A percentile compares a stretch with the other conserved stretches of the same genome.
Conservation (phyloP, 1,140 invertebrate genomes). For the Campodea augens region DNA sequence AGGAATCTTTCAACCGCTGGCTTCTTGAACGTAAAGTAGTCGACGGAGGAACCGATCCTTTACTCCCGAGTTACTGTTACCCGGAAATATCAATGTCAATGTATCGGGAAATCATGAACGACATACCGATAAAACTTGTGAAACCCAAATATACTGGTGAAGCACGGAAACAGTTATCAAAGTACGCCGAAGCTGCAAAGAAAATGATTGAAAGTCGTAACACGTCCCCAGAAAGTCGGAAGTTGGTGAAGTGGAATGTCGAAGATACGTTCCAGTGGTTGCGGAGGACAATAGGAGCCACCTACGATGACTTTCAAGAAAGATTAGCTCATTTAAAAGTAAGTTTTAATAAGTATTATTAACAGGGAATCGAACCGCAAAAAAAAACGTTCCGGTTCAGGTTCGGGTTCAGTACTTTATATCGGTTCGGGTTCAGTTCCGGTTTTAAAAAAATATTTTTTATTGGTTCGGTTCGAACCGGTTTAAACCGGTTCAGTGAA, state of each 20-base stretch:
- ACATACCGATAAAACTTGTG: constrained; percentile 88
- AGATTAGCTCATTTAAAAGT: constrained; percentile 46
- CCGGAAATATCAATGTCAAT: constrained; percentile 84
- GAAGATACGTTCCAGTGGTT: constrained; percentile 95
- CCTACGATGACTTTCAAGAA: constrained; percentile 88
- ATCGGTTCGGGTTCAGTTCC: too few species aligned
- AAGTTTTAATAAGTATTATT: too few species aligned
- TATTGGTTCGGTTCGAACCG: too few species aligned
- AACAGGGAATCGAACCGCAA: too few species aligned
- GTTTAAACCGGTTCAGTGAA: too few species aligned
- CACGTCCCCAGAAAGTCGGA: constrained; percentile 79
- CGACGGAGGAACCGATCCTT: constrained; percentile 53
- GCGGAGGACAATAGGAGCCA: constrained; percentile 77
- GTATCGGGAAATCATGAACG: constrained; percentile 96
- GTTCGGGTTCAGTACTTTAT: too few species aligned
- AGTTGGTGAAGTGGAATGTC: constrained; percentile 96
- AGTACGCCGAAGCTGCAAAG: constrained; percentile 90
- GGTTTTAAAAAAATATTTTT: too few species aligned
- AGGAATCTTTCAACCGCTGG: constrained; percentile 92
- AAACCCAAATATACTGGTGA: constrained; percentile 89
- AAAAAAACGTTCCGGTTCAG: too few species aligned
- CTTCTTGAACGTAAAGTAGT: constrained; percentile 85
- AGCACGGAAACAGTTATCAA: constrained; percentile 83
- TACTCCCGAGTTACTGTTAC: constrained; percentile 76
- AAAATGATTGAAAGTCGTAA: constrained; percentile 87